Percentiles rank a stretch among this genome's conserved stretches.
Conservation (phyloP, 2,888 invertebrate species). For the Ceriagrion tenellum region DNA sequence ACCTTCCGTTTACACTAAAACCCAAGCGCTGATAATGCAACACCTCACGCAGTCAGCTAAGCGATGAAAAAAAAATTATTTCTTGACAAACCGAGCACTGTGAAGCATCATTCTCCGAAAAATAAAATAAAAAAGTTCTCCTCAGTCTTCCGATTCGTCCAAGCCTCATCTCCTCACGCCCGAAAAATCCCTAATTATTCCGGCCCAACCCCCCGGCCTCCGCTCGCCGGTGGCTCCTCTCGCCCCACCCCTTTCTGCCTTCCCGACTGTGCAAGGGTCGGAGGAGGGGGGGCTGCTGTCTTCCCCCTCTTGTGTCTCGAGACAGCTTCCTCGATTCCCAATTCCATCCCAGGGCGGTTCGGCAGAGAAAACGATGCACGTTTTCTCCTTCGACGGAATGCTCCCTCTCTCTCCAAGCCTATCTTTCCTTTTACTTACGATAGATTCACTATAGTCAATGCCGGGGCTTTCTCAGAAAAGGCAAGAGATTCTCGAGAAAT, state of each 20-base stretch:
- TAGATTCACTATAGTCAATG: background rate
- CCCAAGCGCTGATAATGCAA: too few relatives aligned
- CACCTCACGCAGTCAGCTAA: too few relatives aligned
- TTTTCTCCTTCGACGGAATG: slow-evolving; percentile 5
- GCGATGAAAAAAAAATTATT: too few relatives aligned
- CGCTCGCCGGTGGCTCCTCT: background rate
- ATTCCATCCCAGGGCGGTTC: background rate
- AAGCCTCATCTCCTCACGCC: background rate
- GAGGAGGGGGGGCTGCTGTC: background rate
- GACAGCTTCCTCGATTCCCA: background rate
- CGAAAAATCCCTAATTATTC: slow-evolving; percentile 6
- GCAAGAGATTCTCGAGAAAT: background rate
- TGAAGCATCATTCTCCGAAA: background rate
- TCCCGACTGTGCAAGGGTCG: background rate
- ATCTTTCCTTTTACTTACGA: background rate
- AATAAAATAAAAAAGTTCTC: background rate
- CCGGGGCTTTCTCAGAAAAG: background rate
- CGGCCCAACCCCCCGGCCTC: background rate
- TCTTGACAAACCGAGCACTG: too few relatives aligned
- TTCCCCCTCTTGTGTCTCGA: background rate
- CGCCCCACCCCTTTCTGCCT: background rate
- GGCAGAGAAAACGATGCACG: background rate
- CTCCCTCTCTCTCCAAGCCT: background rate
- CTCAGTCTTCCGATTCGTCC: background rate
- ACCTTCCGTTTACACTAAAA: too few relatives aligned